Evolutionary conservation across 2,113 vertebrate genomes (phyloP), one percentile per base, ranked within the genome.

Genomic region (Phrynosoma blainvillii): DNA sequence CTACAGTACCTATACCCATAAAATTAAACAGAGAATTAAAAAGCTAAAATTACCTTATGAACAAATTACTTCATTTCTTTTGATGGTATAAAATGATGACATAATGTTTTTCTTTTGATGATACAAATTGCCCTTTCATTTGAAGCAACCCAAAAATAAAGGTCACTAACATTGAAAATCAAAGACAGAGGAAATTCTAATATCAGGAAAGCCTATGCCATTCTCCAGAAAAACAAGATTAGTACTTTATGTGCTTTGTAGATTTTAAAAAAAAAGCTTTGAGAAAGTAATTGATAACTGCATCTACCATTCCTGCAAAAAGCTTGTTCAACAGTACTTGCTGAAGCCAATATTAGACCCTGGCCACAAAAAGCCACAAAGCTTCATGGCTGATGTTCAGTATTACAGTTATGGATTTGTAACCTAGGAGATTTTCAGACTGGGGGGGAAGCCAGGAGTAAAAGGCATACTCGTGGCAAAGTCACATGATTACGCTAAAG

Each of bases 121-220:
- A 12, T 47, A 40, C 54, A 27, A 42, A 71, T 78, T 56, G 77
- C 73, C 40, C 2, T 82, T 59, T 56, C 32, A 21, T 73, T 59
- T 84, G 79, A 71, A 82, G 83, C 2, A 90, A 47, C n/a, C 79
- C 32, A 62, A 79, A 87, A 90, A 12, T 16, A 90, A 90, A 47
- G 78, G 0, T 20, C 25, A 79, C 77, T 78, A n/a, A 75, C 27
- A 36, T 81, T 42, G 12, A 75, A 85, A 81, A 6, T 65, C 13
- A 52, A 85, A 79, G 40, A 30, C 36, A 13, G 32, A 47, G 27
- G 16, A 30, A n/a, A 11, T 5, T 36, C 18, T 74, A 59, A 11
- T 16, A 10, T 42, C 21, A 59, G 13, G 23, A 7, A 65, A 85
- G 25, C 25, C 30, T 2, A 87, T 81, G 84, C 70, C 79, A 40